Base-by-base conservation (phyloP, 2,888 invertebrate genomes). In the Argyresthia goedartella region DNA sequence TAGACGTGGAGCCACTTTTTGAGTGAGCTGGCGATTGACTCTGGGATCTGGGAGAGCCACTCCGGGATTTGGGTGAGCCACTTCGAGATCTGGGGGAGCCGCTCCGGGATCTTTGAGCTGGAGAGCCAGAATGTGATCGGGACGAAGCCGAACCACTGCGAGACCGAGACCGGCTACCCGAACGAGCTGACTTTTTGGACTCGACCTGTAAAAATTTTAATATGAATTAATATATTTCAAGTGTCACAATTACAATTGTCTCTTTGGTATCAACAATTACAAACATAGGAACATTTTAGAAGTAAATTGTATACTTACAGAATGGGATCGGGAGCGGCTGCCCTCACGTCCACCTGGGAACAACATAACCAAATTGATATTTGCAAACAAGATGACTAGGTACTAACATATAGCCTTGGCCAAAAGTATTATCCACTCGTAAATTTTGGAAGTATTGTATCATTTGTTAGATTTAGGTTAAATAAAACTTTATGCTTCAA, bases 131-230 rank as follows among this genome's bases (percentile, higher is more conserved):
- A 46, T 60, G 41, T 35, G 60, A 62, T 36, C 34, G n/a, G 42
- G 42, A 13, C 6, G 2, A 4, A 6, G 25, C 6, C 6, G 25
- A 25, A 6, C 25, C 25, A 25, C 25, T 25, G 60, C 48, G 10
- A 13, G 16, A 81, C 78, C 71, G 76, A 1, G 76, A 66, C 4
- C 25, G 25, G 25, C 25, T 25, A 4, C 3, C 25, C 6, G 25
- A 25, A 25, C 25, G 25, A 25, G 25, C 25, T 25, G 25, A 25
- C 25, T 25, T 25, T 25, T 66, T 69, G 0, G 79, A 81, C 35
- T 69, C 80, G 53, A 61, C 74, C 79, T 81, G 65, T 6, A 44
- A 54, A 42, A 54, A 50, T 45, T 52, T 47, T 39, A 39, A 11
- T 11, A n/a, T 39, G 9, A 3, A 39, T 8, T 9, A 11, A 9